phyloP scores from a whole-genome alignment of 2,113 vertebrate species.

The Lethenteron reissneri region DNA sequence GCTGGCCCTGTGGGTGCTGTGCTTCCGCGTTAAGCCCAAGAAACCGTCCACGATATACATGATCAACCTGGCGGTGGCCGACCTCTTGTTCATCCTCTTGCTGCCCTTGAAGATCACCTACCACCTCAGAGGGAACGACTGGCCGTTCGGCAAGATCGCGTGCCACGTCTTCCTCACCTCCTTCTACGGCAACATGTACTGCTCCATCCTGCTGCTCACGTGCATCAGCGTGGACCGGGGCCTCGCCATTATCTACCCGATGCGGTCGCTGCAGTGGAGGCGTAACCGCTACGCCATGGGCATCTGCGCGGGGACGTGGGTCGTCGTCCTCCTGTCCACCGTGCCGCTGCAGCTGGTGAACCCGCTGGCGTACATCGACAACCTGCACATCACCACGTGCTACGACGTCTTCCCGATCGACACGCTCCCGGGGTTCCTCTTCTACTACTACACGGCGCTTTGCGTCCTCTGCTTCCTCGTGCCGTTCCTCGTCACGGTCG shows the following conservation, averaged over 20 bases:
- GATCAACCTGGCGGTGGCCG: slow-evolving; percentile 16
- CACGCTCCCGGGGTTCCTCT: neutral
- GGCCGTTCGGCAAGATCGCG: slow-evolving; percentile 19
- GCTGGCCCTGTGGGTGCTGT: slow-evolving; percentile 20
- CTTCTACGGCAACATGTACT: slow-evolving; percentile 22
- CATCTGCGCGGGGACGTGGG: slow-evolving; percentile 15
- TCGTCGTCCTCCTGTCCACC: slow-evolving; percentile 14
- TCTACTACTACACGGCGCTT: slow-evolving; percentile 15
- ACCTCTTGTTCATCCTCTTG: slow-evolving; percentile 18
- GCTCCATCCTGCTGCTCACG: slow-evolving; percentile 22
- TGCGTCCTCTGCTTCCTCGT: slow-evolving; percentile 16
- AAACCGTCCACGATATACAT: slow-evolving; percentile 16
- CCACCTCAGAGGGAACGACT: slow-evolving; percentile 20
- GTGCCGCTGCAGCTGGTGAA: slow-evolving; percentile 10
- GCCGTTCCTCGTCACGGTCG: slow-evolving; percentile 12
- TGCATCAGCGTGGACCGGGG: slow-evolving; percentile 19
- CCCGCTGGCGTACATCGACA: neutral
- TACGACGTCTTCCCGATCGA: slow-evolving; percentile 11
- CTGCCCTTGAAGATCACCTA: slow-evolving; percentile 24
- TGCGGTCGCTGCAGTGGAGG: slow-evolving; percentile 13
- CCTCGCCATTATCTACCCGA: slow-evolving; percentile 16
- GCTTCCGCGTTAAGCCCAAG: slow-evolving; percentile 15
- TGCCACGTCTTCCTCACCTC: slow-evolving; percentile 15
- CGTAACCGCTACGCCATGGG: fast-evolving
- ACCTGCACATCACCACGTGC: slow-evolving; percentile 15